Evolutionary conservation across 2,113 vertebrate genomes (phyloP), one percentile per base, ranked within the genome.

Genomic region (Platichthys flesus): DNA sequence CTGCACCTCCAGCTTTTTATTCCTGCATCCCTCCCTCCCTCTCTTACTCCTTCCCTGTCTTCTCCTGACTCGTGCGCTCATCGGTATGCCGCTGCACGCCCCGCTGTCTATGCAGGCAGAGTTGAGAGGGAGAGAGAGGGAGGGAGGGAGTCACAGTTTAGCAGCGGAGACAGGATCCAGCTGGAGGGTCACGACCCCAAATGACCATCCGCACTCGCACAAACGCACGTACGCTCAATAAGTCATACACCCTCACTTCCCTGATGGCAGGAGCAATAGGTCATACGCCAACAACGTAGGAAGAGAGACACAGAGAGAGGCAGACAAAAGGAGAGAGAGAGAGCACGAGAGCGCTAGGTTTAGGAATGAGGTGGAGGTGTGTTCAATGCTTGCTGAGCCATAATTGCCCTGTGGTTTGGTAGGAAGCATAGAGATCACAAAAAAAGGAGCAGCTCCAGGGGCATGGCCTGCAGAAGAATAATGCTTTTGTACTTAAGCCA

Each of bases 81-180:
- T 95, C 73, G 49, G 89, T 89, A 94, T 95, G 86, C 93, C 59
- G 31, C 66, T 35, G 54, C 90, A 89, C n/a, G 55, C 54, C 56
- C 78, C 21, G 67, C 90, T 88, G 90, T 90, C 88, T 89, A 67
- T 87, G 76, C 83, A 71, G 85, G 71, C 79, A 65, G 79, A 79
- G 83, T 15, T 56, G 18, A 51, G 51, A n/a, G 51, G 20, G 51
- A 54, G 76, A 67, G 82, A 9, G 51, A n/a, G 74, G 52, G 60
- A 71, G 60, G n/a, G 67, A 58, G 60, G 60, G 79, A 85, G 79
- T 84, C 70, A 52, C 78, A 76, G 80, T 91, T 90, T 92, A 91
- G 89, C 83, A 76, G 83, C 69, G 67, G 66, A 88, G 87, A 90
- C 87, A 90, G 88, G 71, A 87, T 88, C 81, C 84, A 88, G 83